Conservation (phyloP, 2,888 invertebrate genomes). For the Euplexia lucipara region DNA sequence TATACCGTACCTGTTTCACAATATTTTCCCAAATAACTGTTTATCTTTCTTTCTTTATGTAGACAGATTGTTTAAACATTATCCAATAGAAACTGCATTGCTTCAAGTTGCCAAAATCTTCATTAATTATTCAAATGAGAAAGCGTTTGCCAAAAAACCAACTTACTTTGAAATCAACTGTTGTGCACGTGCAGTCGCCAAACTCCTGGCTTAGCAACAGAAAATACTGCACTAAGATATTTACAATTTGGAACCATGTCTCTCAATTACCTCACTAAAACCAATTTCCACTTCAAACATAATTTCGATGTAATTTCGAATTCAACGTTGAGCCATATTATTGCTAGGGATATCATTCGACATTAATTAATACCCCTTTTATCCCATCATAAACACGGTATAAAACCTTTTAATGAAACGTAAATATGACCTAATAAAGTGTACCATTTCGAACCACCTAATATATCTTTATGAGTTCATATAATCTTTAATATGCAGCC, state of each 20-base stretch:
- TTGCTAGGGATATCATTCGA: conserved; percentile 39
- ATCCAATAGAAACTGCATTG: too few species aligned
- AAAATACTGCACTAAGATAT: not conserved
- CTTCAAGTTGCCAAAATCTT: too few species aligned
- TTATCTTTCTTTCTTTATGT: not conserved
- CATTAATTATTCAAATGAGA: not conserved
- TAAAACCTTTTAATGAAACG: conserved; percentile 81
- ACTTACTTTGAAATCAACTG: not conserved
- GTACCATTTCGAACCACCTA: conserved; percentile 73
- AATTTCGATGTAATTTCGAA: conserved; percentile 23
- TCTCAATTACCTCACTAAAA: conserved; percentile 6
- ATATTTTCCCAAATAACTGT: not conserved
- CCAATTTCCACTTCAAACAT: conserved; percentile 8
- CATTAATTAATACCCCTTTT: conserved; percentile 70
- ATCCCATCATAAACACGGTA: conserved; percentile 64
- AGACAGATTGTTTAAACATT: too few species aligned
- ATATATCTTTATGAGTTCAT: conserved; percentile 85
- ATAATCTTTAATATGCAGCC: conserved; percentile 83
- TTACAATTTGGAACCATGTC: not conserved
- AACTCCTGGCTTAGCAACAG: not conserved
- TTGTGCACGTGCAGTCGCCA: not conserved
- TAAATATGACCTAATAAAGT: conserved; percentile 85
- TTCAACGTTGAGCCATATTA: conserved; percentile 29
- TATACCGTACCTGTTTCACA: too few species aligned
- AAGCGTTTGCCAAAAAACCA: not conserved